Conservation (phyloP, 2,888 invertebrate species). For the Synanthedon formicaeformis region DNA sequence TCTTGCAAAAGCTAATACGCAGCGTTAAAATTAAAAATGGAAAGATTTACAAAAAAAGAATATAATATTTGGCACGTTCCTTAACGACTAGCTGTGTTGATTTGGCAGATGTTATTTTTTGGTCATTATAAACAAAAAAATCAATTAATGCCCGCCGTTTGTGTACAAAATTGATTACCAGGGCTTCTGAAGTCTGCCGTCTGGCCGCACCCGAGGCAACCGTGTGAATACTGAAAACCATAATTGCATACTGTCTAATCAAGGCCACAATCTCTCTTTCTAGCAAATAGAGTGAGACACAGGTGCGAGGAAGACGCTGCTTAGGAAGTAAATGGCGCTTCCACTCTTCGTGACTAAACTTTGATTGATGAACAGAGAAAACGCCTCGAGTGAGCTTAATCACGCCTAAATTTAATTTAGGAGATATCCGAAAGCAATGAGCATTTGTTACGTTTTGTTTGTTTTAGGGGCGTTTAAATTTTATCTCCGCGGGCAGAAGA, state of each 20-base stretch:
- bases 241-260: slow-evolving; percentile 52
- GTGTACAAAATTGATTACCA: slow-evolving; percentile 66
- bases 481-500: slow-evolving; percentile 9
- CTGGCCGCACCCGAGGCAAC: slow-evolving; percentile 35
- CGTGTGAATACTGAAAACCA: slow-evolving; percentile 58
- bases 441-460: slow-evolving; percentile 56
- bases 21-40: neutral
- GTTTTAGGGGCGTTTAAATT: slow-evolving; percentile 43
- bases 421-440: slow-evolving; percentile 45
- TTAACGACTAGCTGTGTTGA: slow-evolving; percentile 48
- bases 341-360: slow-evolving; percentile 38
- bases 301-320: slow-evolving; percentile 29
- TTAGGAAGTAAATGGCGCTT: slow-evolving; percentile 51
- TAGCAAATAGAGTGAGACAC: slow-evolving; percentile 9
- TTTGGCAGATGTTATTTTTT: slow-evolving; percentile 62
- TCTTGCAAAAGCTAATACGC: too few species aligned
- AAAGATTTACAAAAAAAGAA: neutral
- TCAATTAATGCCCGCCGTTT: slow-evolving; percentile 62
- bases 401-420: slow-evolving; percentile 67
- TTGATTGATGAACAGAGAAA: slow-evolving; percentile 70
- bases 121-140: slow-evolving; percentile 58
- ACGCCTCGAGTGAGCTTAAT: slow-evolving; percentile 64
- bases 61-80: slow-evolving; percentile 47
- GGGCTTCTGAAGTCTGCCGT: slow-evolving; percentile 60
- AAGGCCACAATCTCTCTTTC: slow-evolving; percentile 28